A percentile compares a stretch with the other conserved stretches of the same genome.
Conservation (phyloP, 1,140 invertebrate genomes). For the Drosophila tani region DNA sequence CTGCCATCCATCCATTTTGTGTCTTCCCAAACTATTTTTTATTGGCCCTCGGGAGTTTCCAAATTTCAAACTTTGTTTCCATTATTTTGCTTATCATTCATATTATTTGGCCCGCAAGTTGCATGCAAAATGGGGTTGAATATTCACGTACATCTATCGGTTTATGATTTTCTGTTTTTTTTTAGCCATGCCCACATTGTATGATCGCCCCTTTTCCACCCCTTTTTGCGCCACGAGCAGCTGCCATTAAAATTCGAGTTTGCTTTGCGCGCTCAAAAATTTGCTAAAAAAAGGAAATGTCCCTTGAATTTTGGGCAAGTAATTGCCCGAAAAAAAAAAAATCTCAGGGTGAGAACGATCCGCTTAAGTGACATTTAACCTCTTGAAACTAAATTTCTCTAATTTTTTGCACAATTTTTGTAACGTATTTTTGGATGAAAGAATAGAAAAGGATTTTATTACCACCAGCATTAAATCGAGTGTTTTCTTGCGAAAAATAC, state of each 20-base stretch:
- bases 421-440: constrained; percentile 65
- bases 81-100: constrained; percentile 62
- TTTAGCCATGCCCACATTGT: constrained; percentile 51
- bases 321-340: constrained; percentile 62
- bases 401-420: constrained; percentile 28
- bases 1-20: constrained; percentile 29
- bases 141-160: constrained; percentile 24
- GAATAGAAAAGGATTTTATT: constrained; percentile 47
- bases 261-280: constrained; percentile 62
- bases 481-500: constrained; percentile 41
- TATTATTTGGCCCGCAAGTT: constrained; percentile 28
- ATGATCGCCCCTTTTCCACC: constrained; percentile 55
- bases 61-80: constrained; percentile 33
- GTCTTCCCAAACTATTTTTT: constrained; percentile 51
- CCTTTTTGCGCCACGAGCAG: constrained; percentile 60
- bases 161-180: constrained; percentile 36
- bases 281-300: constrained; percentile 59
- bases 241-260: constrained; percentile 53
- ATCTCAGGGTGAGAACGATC: constrained; percentile 45
- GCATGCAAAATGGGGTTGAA: constrained; percentile 79
- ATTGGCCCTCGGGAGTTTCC: constrained; percentile 49
- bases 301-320: constrained; percentile 36
- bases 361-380: constrained; percentile 80
- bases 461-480: constrained; percentile 61
- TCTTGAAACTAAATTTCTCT: constrained; percentile 49